phyloP scores from a whole-genome alignment of 2,888 invertebrate genomes.

The Cloeon dipterum region DNA sequence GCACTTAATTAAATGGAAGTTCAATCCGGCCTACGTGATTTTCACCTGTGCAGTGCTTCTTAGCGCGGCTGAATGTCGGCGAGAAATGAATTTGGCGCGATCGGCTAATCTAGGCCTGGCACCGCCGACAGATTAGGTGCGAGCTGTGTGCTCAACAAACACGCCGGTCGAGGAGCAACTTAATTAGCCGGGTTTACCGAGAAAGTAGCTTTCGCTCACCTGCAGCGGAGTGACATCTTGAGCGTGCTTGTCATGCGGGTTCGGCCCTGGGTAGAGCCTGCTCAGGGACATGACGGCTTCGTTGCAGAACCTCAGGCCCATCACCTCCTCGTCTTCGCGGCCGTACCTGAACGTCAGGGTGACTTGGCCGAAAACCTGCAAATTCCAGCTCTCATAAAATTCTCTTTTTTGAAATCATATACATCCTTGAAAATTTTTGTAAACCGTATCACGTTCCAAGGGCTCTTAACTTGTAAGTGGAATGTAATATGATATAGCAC shows the following conservation, averaged over 20 bases:
- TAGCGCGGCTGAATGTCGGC: too few relatives aligned
- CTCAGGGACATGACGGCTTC: slow-evolving; percentile 85
- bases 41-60: too few relatives aligned
- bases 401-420: background rate
- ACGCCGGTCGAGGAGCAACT: too few relatives aligned
- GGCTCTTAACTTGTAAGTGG: background rate
- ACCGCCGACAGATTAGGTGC: too few relatives aligned
- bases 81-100: too few relatives aligned
- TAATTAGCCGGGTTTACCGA: too few relatives aligned
- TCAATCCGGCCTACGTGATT: too few relatives aligned
- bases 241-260: slow-evolving; percentile 10
- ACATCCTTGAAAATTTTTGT: background rate
- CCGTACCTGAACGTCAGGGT: slow-evolving; percentile 92
- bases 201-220: slow-evolving; percentile 34
- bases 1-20: too few relatives aligned
- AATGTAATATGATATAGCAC: too few relatives aligned
- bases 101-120: too few relatives aligned
- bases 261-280: slow-evolving; percentile 49
- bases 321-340: slow-evolving; percentile 91
- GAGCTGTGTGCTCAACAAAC: too few relatives aligned
- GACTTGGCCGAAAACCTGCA: slow-evolving; percentile 50
- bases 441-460: background rate
- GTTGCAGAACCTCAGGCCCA: slow-evolving; percentile 94
- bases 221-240: slow-evolving; percentile 39
- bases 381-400: slow-evolving; percentile 2